Evolutionary conservation across 53 echinoderm and acorn worm species (phyloP).

Genomic region (Echinometra lucunter): DNA sequence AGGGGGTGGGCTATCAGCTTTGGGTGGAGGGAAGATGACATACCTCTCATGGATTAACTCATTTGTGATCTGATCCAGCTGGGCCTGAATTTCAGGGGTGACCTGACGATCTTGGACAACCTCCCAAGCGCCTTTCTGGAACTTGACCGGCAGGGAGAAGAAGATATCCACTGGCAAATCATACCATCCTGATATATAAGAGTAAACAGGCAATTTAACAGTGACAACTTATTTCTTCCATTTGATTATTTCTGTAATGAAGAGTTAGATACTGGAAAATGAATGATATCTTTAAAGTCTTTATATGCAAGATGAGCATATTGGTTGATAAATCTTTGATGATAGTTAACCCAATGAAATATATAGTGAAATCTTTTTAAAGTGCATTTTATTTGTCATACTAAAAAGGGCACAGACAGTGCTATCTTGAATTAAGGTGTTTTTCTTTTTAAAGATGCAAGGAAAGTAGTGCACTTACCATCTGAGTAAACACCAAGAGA

Average conservation of each 20-base stretch:
- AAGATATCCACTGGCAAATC: slow-evolving; percentile 87
- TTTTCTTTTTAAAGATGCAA: neutral
- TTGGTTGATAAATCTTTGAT: too few relatives aligned
- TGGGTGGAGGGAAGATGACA: slow-evolving; percentile 89
- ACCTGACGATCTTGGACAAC: slow-evolving; percentile 88
- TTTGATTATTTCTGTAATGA: neutral
- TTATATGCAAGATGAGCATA: too few relatives aligned
- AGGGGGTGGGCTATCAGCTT: slow-evolving; percentile 66
- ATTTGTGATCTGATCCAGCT: slow-evolving; percentile 77
- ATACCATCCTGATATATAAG: slow-evolving; percentile 83
- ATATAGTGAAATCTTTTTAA: too few relatives aligned
- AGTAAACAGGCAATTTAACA: neutral
- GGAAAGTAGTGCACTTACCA: slow-evolving; percentile 66
- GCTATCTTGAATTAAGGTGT: too few relatives aligned
- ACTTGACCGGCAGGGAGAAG: slow-evolving; percentile 94
- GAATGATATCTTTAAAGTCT: too few relatives aligned
- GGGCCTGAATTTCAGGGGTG: slow-evolving; percentile 71
- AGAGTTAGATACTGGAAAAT: neutral
- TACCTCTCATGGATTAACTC: slow-evolving; percentile 88
- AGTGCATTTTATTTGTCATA: too few relatives aligned
- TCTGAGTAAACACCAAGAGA: slow-evolving; percentile 94
- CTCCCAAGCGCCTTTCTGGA: slow-evolving; percentile 90
- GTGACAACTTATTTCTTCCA: neutral
- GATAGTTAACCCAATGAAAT: too few relatives aligned
- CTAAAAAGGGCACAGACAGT: too few relatives aligned